These are phyloP conservation scores for Platorchestia sp. DNA, from an alignment of 1,140 invertebrate genomes.

Conservation along the genomic window DNA sequence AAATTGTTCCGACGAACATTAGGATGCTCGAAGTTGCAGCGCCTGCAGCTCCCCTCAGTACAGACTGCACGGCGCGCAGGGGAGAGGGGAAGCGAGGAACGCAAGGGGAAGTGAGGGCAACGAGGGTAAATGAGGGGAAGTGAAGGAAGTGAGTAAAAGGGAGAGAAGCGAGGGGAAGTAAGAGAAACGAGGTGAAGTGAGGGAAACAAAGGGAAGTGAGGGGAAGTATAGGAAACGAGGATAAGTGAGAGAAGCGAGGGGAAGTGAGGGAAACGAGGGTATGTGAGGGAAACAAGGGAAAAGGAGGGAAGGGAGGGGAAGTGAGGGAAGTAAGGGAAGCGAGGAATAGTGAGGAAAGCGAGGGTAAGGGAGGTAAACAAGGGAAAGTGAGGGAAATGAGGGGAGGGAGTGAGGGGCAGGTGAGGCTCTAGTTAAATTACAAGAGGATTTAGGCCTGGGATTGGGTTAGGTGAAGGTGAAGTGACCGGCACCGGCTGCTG, in stretches of 20 bases:
- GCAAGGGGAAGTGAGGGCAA: too few relatives aligned
- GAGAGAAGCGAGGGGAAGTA: neutral
- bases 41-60: too few relatives aligned
- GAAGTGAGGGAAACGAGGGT: neutral
- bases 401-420: neutral
- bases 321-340: too few relatives aligned
- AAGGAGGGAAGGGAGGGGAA: neutral
- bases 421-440: slow-evolving; percentile 2
- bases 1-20: too few relatives aligned
- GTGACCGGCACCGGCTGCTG: slow-evolving; percentile 24
- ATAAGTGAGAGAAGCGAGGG: neutral
- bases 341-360: neutral
- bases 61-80: too few relatives aligned
- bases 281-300: too few relatives aligned
- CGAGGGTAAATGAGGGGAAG: neutral
- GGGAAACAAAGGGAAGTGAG: too few relatives aligned
- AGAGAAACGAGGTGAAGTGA: too few relatives aligned
- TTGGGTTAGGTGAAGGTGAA: slow-evolving; percentile 29
- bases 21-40: neutral
- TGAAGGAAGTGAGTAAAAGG: neutral
- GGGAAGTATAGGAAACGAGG: too few relatives aligned
- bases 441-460: slow-evolving; percentile 17
- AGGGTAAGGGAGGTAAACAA: neutral
- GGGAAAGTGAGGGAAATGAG: neutral
- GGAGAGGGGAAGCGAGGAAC: neutral